Conservation (phyloP, 2,888 invertebrate species). For the Hipparchia semele region DNA sequence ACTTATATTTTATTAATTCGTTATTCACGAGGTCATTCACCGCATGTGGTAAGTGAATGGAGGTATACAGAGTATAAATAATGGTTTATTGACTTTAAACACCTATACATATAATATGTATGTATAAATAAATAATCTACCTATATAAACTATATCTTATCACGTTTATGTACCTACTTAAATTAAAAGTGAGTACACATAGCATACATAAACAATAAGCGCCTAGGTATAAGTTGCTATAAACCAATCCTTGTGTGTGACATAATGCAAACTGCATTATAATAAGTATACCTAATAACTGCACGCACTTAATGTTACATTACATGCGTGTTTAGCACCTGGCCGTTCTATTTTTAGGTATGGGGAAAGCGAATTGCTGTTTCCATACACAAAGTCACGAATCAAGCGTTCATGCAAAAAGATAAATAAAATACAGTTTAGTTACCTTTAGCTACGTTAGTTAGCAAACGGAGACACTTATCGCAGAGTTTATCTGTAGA, state of each 20-base stretch:
- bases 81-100: too few species aligned
- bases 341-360: constrained; percentile 56
- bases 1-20: too few species aligned
- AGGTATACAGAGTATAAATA: neutral
- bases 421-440: constrained; percentile 43
- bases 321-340: constrained; percentile 55
- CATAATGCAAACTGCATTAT: constrained; percentile 51
- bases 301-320: constrained; percentile 43
- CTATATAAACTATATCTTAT: constrained; percentile 2
- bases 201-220: neutral
- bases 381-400: constrained; percentile 25
- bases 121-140: neutral
- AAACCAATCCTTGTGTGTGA: constrained; percentile 41
- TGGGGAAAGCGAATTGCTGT: constrained; percentile 44
- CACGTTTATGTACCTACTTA: neutral
- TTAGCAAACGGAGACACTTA: constrained; percentile 38
- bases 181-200: constrained; percentile 19
- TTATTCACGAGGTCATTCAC: constrained; percentile 28
- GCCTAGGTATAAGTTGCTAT: too few species aligned
- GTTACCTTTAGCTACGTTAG: constrained; percentile 30
- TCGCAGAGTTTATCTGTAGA: constrained; percentile 39
- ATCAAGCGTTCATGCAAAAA: constrained; percentile 13
- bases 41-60: constrained; percentile 25
- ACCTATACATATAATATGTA: neutral
- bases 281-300: constrained; percentile 31